These are phyloP conservation scores for Chloropsis cyanopogon DNA, from an alignment of 2,113 vertebrate genomes.

Conservation along the genomic window DNA sequence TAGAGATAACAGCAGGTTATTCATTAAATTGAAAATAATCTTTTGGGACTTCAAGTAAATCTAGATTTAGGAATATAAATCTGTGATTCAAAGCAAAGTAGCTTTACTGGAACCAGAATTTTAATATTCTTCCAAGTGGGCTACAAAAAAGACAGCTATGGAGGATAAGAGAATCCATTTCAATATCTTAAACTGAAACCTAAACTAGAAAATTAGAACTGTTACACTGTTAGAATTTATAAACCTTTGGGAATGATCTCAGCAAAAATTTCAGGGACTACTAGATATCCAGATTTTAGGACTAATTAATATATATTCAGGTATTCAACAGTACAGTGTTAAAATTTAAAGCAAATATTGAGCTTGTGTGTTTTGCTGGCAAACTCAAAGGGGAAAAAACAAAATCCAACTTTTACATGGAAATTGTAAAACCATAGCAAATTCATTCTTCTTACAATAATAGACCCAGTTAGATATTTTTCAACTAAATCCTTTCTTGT, in stretches of 20 bases:
- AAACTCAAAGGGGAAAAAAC: background rate
- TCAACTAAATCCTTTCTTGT: background rate
- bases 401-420: background rate
- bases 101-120: background rate
- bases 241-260: background rate
- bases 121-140: background rate
- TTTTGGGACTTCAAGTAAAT: background rate
- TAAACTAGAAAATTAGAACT: background rate
- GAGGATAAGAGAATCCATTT: background rate
- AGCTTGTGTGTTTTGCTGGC: background rate
- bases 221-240: background rate
- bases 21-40: background rate
- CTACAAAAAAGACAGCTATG: background rate
- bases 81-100: background rate
- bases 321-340: background rate
- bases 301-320: background rate
- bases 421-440: background rate
- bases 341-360: background rate
- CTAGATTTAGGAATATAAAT: background rate
- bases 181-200: background rate
- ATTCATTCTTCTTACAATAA: background rate
- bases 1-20: background rate
- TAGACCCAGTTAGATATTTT: background rate
- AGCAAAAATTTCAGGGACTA: background rate
- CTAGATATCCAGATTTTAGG: background rate